Conservation (phyloP, 2,797 vertebrate genomes). For the Apogon talboti region DNA sequence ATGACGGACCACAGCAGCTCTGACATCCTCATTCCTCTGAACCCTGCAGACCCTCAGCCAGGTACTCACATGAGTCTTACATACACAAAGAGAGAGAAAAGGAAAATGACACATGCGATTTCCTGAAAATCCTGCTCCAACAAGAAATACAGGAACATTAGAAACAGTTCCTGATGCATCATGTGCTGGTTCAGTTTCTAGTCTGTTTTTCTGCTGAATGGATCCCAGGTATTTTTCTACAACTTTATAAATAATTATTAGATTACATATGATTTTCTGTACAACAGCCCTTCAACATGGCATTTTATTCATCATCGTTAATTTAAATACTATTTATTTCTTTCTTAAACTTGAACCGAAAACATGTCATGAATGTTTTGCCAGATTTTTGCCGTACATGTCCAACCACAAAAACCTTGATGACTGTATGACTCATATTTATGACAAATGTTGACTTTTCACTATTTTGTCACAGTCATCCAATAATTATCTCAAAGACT, state of each 20-base stretch:
- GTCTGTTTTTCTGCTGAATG: background rate
- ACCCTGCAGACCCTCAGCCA: conserved; percentile 83
- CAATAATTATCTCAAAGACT: too few relatives aligned
- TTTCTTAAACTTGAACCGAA: too few relatives aligned
- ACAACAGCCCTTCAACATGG: background rate
- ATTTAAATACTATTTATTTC: too few relatives aligned
- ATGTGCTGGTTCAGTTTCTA: background rate
- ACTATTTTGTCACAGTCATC: too few relatives aligned
- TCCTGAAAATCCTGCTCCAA: background rate
- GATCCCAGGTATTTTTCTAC: background rate
- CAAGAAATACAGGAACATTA: background rate
- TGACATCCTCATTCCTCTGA: conserved; percentile 90
- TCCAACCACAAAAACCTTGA: too few relatives aligned
- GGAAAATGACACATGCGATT: background rate
- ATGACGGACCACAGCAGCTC: conserved; percentile 84
- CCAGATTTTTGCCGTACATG: too few relatives aligned
- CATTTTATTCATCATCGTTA: background rate
- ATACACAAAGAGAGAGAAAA: background rate
- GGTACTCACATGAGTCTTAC: conserved; percentile 74
- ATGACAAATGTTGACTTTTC: too few relatives aligned
- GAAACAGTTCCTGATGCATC: conserved; percentile 14
- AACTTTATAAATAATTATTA: background rate
- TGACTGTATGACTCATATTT: too few relatives aligned
- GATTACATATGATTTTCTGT: background rate
- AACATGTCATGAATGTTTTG: too few relatives aligned